Evolutionary conservation across 2,797 vertebrate species (phyloP).

Genomic region (Brachymystax lenok): DNA sequence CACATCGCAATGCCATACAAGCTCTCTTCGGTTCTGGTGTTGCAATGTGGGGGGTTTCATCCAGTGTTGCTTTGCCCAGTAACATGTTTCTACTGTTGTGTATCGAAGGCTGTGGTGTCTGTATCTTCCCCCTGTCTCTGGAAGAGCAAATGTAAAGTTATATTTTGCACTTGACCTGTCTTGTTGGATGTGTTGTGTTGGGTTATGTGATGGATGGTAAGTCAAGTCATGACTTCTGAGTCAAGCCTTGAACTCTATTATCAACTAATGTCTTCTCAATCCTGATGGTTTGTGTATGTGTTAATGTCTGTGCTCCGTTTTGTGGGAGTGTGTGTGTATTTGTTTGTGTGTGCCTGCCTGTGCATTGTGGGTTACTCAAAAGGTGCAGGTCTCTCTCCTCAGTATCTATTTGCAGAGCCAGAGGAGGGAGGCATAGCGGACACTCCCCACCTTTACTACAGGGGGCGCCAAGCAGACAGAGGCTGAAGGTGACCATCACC

Average conservation of each 20-base stretch:
- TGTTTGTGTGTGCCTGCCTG: background rate
- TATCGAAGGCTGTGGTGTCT: background rate
- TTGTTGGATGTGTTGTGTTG: constrained; percentile 21
- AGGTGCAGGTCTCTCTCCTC: background rate
- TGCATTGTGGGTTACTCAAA: background rate
- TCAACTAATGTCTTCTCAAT: constrained; percentile 8
- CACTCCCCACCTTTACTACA: constrained; percentile 5
- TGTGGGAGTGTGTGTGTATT: constrained; percentile 12
- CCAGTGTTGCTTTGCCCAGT: background rate
- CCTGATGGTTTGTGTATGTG: constrained; percentile 10
- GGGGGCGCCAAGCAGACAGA: constrained; percentile 21
- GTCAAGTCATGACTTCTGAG: constrained; percentile 10
- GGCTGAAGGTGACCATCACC: constrained; percentile 22
- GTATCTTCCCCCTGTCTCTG: constrained; percentile 8
- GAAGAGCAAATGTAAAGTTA: constrained; percentile 5
- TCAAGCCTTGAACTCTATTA: background rate
- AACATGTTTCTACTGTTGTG: background rate
- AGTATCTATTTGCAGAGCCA: constrained; percentile 31
- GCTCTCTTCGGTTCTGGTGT: background rate
- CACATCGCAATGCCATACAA: background rate
- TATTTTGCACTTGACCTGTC: constrained; percentile 14
- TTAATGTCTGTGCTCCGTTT: constrained; percentile 6
- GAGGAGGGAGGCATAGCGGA: constrained; percentile 11
- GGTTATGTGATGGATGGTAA: constrained; percentile 22
- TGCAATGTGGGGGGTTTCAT: background rate